phyloP scores from a whole-genome alignment of 2,113 vertebrate species.

The Myotis davidii region DNA sequence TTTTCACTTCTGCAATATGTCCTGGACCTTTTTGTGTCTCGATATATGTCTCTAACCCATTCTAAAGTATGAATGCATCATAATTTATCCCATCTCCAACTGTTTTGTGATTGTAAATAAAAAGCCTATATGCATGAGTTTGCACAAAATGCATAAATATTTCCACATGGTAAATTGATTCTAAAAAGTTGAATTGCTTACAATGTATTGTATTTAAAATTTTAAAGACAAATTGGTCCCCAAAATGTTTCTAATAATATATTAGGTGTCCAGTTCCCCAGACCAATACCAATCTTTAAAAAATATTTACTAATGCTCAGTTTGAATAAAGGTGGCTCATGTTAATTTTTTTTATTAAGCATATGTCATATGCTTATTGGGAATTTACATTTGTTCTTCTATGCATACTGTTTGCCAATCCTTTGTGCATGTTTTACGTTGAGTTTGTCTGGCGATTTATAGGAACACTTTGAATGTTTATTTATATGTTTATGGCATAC shows the following conservation, averaged over 20 bases:
- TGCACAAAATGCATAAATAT: conserved; percentile 3
- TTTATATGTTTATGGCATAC: background rate
- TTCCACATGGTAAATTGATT: background rate
- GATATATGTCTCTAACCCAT: background rate
- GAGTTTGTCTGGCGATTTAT: background rate
- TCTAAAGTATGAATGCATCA: background rate
- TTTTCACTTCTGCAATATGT: conserved; percentile 1
- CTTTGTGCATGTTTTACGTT: background rate
- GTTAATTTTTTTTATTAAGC: background rate
- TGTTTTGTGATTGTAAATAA: conserved; percentile 13
- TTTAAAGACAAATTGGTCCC: background rate
- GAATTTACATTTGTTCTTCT: background rate
- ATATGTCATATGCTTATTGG: background rate
- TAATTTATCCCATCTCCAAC: background rate
- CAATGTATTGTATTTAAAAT: background rate
- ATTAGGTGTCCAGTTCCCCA: background rate
- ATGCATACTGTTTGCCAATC: background rate
- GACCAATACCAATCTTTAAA: background rate
- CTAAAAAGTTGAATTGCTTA: background rate
- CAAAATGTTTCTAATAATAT: background rate
- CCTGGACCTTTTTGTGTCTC: background rate
- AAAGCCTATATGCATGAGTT: background rate
- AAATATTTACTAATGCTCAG: background rate
- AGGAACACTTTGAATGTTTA: background rate
- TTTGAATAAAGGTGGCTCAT: background rate